A percentile compares a stretch with the other conserved stretches of the same genome.
These are phyloP conservation scores for Heliconius himera DNA, from an alignment of 1,140 invertebrate species.

Conservation along the genomic window DNA sequence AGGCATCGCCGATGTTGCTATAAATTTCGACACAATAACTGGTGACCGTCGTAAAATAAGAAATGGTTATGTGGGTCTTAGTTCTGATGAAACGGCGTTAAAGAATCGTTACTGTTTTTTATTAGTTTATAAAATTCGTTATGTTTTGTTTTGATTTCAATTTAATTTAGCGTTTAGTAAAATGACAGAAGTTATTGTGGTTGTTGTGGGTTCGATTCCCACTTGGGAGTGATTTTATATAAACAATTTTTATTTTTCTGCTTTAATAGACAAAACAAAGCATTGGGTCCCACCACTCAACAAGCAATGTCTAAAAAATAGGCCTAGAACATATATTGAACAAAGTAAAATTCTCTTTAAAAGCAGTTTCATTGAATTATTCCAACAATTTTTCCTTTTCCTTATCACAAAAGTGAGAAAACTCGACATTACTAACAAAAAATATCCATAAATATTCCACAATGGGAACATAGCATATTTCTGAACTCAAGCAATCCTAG, in stretches of 20 bases:
- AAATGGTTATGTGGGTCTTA: not conserved
- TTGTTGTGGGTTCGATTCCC: no score
- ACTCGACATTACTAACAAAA: no score
- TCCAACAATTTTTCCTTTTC: not conserved
- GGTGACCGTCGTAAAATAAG: slow-evolving; percentile 6
- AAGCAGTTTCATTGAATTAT: not conserved
- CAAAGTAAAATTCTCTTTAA: no score
- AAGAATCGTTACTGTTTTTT: not conserved
- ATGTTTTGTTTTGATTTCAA: not conserved
- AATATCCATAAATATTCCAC: not conserved
- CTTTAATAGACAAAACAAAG: no score
- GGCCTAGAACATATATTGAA: no score
- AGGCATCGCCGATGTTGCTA: not conserved
- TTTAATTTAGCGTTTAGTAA: no score
- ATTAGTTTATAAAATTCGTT: slow-evolving; percentile 4
- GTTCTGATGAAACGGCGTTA: slow-evolving; percentile 5
- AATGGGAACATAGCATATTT: not conserved
- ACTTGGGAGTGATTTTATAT: no score
- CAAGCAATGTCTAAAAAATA: no score
- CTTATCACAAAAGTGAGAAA: no score
- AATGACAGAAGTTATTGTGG: no score
- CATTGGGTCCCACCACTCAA: no score
- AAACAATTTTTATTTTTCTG: no score
- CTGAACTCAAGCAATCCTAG: slow-evolving; percentile 12
- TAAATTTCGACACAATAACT: not conserved